Percentiles rank a stretch among this genome's conserved stretches.
phyloP scores from a whole-genome alignment of 2,113 vertebrate species.

The Columbina picui region DNA sequence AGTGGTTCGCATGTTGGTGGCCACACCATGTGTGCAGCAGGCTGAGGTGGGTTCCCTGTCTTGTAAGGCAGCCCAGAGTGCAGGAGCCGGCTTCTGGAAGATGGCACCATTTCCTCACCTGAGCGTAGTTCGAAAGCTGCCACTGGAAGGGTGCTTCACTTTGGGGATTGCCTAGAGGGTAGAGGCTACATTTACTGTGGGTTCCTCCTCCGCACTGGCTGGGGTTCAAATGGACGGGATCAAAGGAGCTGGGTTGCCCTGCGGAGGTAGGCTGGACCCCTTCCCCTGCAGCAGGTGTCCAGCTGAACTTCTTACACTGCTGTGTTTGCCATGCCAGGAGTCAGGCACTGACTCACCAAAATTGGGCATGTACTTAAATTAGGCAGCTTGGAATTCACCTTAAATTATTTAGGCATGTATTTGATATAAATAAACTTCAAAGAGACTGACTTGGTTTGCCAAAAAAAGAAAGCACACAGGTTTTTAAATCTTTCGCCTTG shows the following conservation, averaged over 20 bases:
- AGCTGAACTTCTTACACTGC: not conserved
- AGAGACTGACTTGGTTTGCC: not conserved
- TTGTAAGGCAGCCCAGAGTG: not conserved
- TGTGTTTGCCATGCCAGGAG: rapidly evolving
- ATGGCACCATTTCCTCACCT: rapidly evolving
- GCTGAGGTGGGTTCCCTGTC: not conserved
- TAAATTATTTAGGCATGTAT: not conserved
- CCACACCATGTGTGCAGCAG: rapidly evolving
- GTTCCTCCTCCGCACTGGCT: not conserved
- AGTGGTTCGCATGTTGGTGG: not conserved
- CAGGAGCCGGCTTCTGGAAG: not conserved
- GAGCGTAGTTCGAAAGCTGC: not conserved
- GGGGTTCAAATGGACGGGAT: not conserved
- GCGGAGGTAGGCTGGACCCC: not conserved
- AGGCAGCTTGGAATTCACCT: not conserved
- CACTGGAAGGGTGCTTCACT: not conserved
- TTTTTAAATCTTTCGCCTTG: not conserved
- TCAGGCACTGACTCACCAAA: not conserved
- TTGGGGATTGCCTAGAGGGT: not conserved
- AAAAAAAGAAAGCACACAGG: not conserved
- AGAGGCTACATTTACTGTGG: not conserved
- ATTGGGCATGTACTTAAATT: not conserved
- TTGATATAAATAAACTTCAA: slow-evolving; percentile 37
- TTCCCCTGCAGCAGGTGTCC: rapidly evolving
- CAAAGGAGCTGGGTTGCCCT: not conserved